Evolutionary conservation across 2,113 vertebrate genomes (phyloP).

Genomic region (Lasiurus borealis): DNA sequence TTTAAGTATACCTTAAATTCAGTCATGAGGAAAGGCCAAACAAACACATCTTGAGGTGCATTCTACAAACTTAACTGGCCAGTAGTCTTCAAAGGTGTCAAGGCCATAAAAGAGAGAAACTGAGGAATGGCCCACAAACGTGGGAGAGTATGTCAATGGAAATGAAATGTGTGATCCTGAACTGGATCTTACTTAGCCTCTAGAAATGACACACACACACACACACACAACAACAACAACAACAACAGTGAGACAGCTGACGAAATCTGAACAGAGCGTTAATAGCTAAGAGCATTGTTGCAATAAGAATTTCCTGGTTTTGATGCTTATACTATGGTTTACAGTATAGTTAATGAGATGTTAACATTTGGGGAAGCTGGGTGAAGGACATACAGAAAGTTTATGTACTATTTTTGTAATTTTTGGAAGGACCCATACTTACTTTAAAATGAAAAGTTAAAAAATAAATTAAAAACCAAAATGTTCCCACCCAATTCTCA

Average conservation of each 20-base stretch:
- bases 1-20: background rate
- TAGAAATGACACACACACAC: background rate
- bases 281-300: background rate
- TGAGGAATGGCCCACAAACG: background rate
- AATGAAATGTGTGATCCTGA: background rate
- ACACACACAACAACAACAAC: too few relatives aligned
- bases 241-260: background rate
- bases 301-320: background rate
- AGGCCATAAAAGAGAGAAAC: background rate
- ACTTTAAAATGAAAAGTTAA: constrained; percentile 38
- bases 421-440: background rate
- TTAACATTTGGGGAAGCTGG: background rate
- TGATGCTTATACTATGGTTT: too few relatives aligned
- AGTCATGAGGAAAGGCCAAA: background rate
- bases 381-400: background rate
- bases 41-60: background rate
- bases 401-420: background rate
- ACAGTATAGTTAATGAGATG: background rate
- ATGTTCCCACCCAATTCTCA: background rate
- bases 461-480: constrained; percentile 25
- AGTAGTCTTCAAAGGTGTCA: background rate
- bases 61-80: background rate
- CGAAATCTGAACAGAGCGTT: background rate
- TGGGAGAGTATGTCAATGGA: background rate
- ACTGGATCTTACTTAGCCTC: background rate